Conservation (phyloP, 1,140 invertebrate genomes). For the Anadara kagoshimensis region DNA sequence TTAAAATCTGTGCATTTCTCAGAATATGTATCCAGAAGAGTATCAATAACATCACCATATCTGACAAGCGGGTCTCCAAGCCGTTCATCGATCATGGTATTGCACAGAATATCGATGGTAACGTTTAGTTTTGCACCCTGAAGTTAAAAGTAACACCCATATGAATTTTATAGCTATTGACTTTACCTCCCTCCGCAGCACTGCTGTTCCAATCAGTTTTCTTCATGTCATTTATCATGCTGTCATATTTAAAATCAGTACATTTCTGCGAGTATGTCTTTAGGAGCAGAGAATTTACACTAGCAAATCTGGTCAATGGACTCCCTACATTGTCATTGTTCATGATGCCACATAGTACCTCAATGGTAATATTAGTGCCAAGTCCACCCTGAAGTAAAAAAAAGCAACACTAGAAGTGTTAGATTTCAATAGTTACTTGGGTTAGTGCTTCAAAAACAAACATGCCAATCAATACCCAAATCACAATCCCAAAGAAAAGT, state of each 20-base stretch:
- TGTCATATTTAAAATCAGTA: constrained; percentile 87
- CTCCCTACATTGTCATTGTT: constrained; percentile 77
- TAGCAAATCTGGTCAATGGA: constrained; percentile 82
- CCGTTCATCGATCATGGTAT: constrained; percentile 81
- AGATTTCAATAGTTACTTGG: not conserved
- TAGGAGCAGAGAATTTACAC: constrained; percentile 84
- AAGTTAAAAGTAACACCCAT: too few relatives aligned
- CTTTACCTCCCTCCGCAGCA: constrained; percentile 67
- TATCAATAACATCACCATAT: constrained; percentile 83
- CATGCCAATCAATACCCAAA: too few relatives aligned
- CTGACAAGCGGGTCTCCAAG: constrained; percentile 79
- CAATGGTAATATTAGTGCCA: constrained; percentile 85
- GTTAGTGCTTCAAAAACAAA: not conserved
- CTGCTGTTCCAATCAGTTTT: constrained; percentile 80
- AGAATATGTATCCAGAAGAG: constrained; percentile 81
- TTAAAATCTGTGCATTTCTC: constrained; percentile 88
- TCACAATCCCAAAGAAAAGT: too few relatives aligned
- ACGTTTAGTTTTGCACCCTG: constrained; percentile 61
- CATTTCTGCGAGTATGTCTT: constrained; percentile 83
- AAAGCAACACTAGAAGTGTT: not conserved
- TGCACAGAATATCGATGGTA: constrained; percentile 87
- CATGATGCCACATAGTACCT: constrained; percentile 86
- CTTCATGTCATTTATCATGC: constrained; percentile 84
- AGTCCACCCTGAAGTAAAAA: constrained; percentile 70
- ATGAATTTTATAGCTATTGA: too few relatives aligned